Evolutionary conservation across 2,888 invertebrate species (phyloP).

Genomic region (Perithous albicinctus): DNA sequence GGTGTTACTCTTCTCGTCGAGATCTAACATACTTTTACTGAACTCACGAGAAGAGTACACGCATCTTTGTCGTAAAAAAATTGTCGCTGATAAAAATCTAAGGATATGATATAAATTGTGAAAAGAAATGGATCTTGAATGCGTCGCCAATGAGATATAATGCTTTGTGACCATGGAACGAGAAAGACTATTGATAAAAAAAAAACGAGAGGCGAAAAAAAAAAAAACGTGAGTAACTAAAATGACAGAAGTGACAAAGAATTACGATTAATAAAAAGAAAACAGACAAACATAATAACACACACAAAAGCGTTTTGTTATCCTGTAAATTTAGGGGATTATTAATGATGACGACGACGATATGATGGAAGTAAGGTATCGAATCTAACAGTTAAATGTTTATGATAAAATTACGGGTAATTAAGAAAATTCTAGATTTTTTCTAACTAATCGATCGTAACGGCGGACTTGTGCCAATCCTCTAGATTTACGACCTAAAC

Average conservation of each 20-base stretch:
- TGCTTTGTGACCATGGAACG: slow-evolving; percentile 13
- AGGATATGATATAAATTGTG: neutral
- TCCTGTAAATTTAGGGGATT: slow-evolving; percentile 67
- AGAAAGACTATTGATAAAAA: slow-evolving; percentile 15
- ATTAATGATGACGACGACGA: slow-evolving; percentile 45
- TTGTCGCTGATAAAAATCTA: neutral
- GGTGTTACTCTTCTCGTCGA: slow-evolving; percentile 17
- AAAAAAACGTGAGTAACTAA: slow-evolving; percentile 36
- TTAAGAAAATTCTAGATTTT: slow-evolving; percentile 84
- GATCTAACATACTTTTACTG: neutral
- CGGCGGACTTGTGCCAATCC: slow-evolving; percentile 80
- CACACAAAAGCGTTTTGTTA: slow-evolving; percentile 60
- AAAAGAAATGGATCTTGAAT: neutral
- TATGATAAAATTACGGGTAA: slow-evolving; percentile 85
- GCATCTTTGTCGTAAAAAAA: neutral
- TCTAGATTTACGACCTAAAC: slow-evolving; percentile 81
- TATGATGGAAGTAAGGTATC: slow-evolving; percentile 58
- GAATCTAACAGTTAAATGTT: slow-evolving; percentile 82
- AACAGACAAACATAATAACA: slow-evolving; percentile 44
- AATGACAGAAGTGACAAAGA: slow-evolving; percentile 22
- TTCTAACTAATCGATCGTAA: slow-evolving; percentile 82
- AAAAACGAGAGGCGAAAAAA: slow-evolving; percentile 11
- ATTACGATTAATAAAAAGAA: slow-evolving; percentile 42
- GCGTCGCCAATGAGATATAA: slow-evolving; percentile 4
- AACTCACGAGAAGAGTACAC: slow-evolving; percentile 4